These are phyloP conservation scores for Butorides virescens DNA, from an alignment of 2,113 vertebrate species.

Conservation along the genomic window DNA sequence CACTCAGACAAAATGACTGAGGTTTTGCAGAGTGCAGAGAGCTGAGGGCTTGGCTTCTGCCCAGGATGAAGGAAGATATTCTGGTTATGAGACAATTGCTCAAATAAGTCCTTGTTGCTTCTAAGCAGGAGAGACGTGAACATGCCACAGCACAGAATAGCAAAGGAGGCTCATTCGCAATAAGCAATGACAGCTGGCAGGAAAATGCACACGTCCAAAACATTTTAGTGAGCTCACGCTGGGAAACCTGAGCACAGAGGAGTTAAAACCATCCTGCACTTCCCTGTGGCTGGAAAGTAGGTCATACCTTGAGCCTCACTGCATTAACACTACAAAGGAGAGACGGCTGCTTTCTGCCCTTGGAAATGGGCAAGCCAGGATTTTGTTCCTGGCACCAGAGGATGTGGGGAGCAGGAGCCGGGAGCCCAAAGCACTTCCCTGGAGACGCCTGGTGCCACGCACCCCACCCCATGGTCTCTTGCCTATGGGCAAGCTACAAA, in stretches of 20 bases:
- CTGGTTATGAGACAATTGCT: not conserved
- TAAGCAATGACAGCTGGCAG: not conserved
- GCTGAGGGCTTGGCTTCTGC: not conserved
- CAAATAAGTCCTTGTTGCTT: not conserved
- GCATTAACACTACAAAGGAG: not conserved
- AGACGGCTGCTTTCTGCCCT: not conserved
- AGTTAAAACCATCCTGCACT: conserved; percentile 5
- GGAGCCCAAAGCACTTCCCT: not conserved
- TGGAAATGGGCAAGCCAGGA: not conserved
- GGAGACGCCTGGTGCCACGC: not conserved
- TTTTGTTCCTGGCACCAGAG: not conserved
- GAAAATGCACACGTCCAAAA: rapidly evolving
- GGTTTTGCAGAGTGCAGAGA: not conserved
- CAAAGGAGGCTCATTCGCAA: not conserved
- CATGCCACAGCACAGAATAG: not conserved
- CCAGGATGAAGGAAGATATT: not conserved
- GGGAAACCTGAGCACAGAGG: not conserved
- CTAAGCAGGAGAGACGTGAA: not conserved
- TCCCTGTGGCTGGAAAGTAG: not conserved
- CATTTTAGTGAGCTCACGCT: not conserved
- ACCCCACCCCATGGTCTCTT: not conserved
- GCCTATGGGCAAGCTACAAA: rapidly evolving
- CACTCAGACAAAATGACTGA: not conserved
- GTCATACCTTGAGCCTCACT: conserved; percentile 1
- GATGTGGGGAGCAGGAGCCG: not conserved